Evolutionary conservation across 2,113 vertebrate species (phyloP).

Genomic region (Galemys pyrenaicus): DNA sequence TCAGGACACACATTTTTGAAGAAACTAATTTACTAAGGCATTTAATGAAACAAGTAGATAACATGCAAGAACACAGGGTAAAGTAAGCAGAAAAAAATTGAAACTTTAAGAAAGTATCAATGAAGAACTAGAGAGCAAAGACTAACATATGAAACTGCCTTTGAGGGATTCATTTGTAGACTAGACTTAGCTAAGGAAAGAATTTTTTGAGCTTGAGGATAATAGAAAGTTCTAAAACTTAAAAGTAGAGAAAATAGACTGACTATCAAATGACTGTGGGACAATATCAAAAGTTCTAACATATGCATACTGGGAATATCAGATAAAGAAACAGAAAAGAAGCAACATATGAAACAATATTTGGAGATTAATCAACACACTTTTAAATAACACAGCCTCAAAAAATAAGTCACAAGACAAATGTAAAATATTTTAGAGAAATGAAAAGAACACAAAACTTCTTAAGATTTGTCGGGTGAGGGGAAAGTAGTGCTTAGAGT

Average conservation of each 20-base stretch:
- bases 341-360: background rate
- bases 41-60: background rate
- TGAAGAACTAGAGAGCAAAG: background rate
- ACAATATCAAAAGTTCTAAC: background rate
- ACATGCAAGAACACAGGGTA: background rate
- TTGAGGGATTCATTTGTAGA: background rate
- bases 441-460: background rate
- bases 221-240: no score
- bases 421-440: background rate
- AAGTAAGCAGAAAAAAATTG: background rate
- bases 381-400: background rate
- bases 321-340: background rate
- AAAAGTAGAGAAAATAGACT: background rate
- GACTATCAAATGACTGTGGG: background rate
- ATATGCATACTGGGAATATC: background rate
- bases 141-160: background rate
- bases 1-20: background rate
- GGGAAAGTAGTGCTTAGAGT: background rate
- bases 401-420: no score
- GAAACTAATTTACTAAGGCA: background rate
- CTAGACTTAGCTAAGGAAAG: no score
- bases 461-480: background rate
- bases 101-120: background rate
- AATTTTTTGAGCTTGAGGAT: no score
- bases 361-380: background rate